Conservation (phyloP, 2,888 invertebrate species). For the Ectemnius lituratus region DNA sequence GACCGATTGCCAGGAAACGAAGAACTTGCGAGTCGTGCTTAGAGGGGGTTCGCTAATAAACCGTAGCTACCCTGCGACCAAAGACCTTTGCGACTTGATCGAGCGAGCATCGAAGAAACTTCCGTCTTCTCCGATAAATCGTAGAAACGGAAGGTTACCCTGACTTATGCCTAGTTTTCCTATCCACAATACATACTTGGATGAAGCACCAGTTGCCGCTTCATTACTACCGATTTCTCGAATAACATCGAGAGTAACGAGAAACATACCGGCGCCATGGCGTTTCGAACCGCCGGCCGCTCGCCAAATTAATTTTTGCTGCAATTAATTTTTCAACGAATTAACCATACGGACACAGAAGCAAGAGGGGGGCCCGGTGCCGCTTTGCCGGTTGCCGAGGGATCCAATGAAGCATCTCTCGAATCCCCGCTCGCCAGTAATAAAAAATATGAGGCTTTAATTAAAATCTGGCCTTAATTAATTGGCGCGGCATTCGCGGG, state of each 20-base stretch:
- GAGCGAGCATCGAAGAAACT: slow-evolving; percentile 41
- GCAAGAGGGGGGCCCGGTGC: no score
- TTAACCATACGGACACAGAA: slow-evolving; percentile 1
- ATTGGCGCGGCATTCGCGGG: slow-evolving; percentile 37
- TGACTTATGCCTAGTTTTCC: no score
- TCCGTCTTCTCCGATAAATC: slow-evolving; percentile 6
- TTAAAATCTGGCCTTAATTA: slow-evolving; percentile 33
- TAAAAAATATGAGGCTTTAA: slow-evolving; percentile 3
- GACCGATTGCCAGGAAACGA: slow-evolving; percentile 12
- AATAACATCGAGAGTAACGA: not conserved
- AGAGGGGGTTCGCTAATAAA: slow-evolving; percentile 32
- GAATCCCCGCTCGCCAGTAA: not conserved
- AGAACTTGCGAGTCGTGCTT: slow-evolving; percentile 15
- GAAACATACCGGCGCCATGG: not conserved
- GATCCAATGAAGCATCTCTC: slow-evolving; percentile 7
- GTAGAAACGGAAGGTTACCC: not conserved
- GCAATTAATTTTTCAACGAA: slow-evolving; percentile 4
- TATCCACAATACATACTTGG: not conserved
- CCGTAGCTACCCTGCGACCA: slow-evolving; percentile 49
- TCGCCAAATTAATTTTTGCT: slow-evolving; percentile 9
- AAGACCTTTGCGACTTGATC: slow-evolving; percentile 45
- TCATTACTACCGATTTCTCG: not conserved
- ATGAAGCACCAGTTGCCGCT: not conserved
- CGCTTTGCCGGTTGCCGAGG: not conserved
- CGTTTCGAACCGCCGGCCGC: not conserved